Evolutionary conservation across 2,888 invertebrate genomes (phyloP).

Genomic region (Phorcus lineatus): DNA sequence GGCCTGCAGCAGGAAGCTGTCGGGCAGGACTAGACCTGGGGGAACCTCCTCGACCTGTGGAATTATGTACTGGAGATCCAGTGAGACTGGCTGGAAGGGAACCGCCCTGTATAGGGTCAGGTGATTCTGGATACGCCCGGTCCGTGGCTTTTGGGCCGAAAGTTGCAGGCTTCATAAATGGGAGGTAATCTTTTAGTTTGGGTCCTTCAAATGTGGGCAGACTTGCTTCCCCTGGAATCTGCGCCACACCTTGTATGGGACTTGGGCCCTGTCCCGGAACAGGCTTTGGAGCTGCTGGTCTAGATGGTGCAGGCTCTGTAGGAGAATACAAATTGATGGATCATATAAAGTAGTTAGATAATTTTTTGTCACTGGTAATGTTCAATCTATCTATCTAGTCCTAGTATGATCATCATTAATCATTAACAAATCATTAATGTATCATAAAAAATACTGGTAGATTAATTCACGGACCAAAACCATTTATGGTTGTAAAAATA

Average conservation of each 20-base stretch:
- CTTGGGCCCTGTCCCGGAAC: slow-evolving; percentile 9
- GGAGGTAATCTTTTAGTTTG: slow-evolving; percentile 92
- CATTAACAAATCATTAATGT: too few species aligned
- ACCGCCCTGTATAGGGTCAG: slow-evolving; percentile 30
- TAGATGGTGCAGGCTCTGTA: slow-evolving; percentile 55
- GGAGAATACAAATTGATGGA: neutral
- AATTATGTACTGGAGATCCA: slow-evolving; percentile 49
- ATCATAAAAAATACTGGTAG: too few species aligned
- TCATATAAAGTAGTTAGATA: neutral
- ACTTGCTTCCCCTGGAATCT: slow-evolving; percentile 8
- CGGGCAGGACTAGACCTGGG: slow-evolving; percentile 31
- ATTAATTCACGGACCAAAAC: too few species aligned
- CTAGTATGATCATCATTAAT: too few species aligned
- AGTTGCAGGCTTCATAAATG: slow-evolving; percentile 81
- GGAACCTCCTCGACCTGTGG: slow-evolving; percentile 5
- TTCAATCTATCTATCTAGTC: neutral
- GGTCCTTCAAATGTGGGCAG: slow-evolving; percentile 77
- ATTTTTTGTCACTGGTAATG: neutral
- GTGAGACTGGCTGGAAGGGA: slow-evolving; percentile 49
- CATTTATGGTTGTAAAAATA: too few species aligned
- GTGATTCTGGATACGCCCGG: slow-evolving; percentile 41
- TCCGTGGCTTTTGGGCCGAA: slow-evolving; percentile 65
- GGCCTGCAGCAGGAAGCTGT: slow-evolving; percentile 6
- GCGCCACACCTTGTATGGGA: neutral
- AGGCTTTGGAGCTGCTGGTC: slow-evolving; percentile 66